Evolutionary conservation across 2,113 vertebrate genomes (phyloP), one percentile per base, ranked within the genome.

Genomic region (Paradisaea rubra): DNA sequence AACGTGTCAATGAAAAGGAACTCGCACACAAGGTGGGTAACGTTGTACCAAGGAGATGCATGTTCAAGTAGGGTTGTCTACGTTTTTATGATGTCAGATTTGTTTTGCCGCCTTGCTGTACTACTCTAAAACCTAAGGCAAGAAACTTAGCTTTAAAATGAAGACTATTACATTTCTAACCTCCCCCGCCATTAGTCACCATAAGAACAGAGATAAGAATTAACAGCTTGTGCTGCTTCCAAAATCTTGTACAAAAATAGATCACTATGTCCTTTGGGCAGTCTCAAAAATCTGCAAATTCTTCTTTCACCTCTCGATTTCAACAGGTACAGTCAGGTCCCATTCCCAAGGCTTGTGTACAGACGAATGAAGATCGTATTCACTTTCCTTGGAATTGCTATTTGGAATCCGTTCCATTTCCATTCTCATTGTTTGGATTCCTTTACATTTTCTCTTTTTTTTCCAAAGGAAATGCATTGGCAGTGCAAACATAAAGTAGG

Each of bases 401-500:
- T 59, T 94, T 16, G 35, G 65, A 91, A 93, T 71, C 70, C n/a
- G 53, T 57, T 70, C 54, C 31, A 4, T 27, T 57, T 50, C 84
- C 82, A 42, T 22, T 69, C 44, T 45, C 45, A 11, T 5, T n/a
- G 42, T 81, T 72, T 30, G 30, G 28, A 63, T 33, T 74, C 57
- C 27, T 88, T 81, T 35, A 59, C 37, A 15, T 52, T 82, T 69
- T 61, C 89, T 72, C 56, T 71, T 47, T 41, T 82, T 72, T 10
- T 33, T 94, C 86, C 61, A 42, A 85, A 96, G 79, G 57, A 96
- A 97, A 97, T 59, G 91, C 94, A 81, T 87, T 95, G 96, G 87
- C 95, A 97, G 97, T 97, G 97, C 97, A 97, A 97, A 97, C 64
- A 41, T 50, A 31, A 77, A 73, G 86, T 17, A 73, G 64, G 6